Evolutionary conservation across 37 sponge, comb jelly and placozoan genomes (phyloP).

Genomic region (Haliclona indistincta): DNA sequence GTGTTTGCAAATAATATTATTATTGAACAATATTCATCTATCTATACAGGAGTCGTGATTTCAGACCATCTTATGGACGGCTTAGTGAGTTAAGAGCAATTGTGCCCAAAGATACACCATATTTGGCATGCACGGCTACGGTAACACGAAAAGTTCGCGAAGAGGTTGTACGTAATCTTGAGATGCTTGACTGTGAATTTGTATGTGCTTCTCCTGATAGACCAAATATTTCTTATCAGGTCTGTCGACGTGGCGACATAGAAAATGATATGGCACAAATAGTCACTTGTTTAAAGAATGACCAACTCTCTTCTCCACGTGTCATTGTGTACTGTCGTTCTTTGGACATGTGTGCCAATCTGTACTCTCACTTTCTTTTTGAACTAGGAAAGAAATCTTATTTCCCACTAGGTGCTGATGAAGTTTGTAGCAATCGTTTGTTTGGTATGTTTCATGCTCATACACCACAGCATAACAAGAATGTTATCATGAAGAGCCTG

Average conservation of each 20-base stretch:
- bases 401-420: conserved; percentile 31
- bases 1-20: background rate
- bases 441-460: conserved; percentile 51
- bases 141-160: conserved; percentile 6
- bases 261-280: conserved; percentile 1
- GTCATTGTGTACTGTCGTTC: conserved; percentile 48
- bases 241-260: background rate
- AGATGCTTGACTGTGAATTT: conserved; percentile 17
- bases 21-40: background rate
- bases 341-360: conserved; percentile 43
- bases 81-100: conserved; percentile 44
- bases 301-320: background rate
- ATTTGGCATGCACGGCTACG: conserved; percentile 35
- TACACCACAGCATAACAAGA: conserved; percentile 39
- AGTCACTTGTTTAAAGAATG: background rate
- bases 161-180: conserved; percentile 9
- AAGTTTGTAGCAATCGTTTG: conserved; percentile 24
- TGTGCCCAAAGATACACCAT: conserved; percentile 25
- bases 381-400: conserved; percentile 15
- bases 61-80: conserved; percentile 41
- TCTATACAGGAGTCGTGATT: conserved; percentile 35
- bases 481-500: conserved; percentile 34
- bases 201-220: conserved; percentile 25
- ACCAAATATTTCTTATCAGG: conserved; percentile 37
- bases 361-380: conserved; percentile 33